Base-by-base conservation (phyloP, 64 coral and sea anemone species). In the Astreopora myriophthalma region DNA sequence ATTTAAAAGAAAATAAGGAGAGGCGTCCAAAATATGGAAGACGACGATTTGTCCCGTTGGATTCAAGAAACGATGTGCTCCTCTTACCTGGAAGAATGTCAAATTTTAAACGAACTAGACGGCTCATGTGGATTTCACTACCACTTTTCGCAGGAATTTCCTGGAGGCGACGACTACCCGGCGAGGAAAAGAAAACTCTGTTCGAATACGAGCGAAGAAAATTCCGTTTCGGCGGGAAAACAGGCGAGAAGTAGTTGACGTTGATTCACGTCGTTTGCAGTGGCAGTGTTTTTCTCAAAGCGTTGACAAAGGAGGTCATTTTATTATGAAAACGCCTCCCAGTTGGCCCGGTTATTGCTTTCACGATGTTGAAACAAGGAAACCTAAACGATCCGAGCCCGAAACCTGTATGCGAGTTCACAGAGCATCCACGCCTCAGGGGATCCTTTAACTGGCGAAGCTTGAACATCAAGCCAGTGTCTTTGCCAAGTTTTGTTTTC, bases 81-180 rank as follows among this genome's bases (percentile, higher is more conserved):
- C 34, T 85, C 49, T 9, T 79, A 92, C 70, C 37, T 73, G 72
- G 83, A 85, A 65, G 90, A 92, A 76, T 85, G 64, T 30, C 55
- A 64, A 75, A 85, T 92, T 46, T 68, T 92, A 11, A 92, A 92
- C 58, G 48, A 71, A 20, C 33, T 92, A 29, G 90, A 92, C 65
- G n/a, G 26, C 14, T 81, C 88, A 13, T 90, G 72, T 28, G 88
- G 76, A 67, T 48, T 55, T 71, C 27, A 90, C 33, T 70, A 69
- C 30, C 24, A 80, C 30, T 34, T 80, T 49, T 0, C 29, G 1
- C 20, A 33, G 24, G 79, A 82, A 25, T 82, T 25, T 64, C 22
- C 55, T 7, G 19, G 52, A 10, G 22, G 19, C 9, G 79, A 49
- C 9, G 79, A 49, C 25, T 27, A 1, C 1, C 46, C 79, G 10